Conservation (phyloP, 1,140 invertebrate genomes). For the Penaeus vannamei region DNA sequence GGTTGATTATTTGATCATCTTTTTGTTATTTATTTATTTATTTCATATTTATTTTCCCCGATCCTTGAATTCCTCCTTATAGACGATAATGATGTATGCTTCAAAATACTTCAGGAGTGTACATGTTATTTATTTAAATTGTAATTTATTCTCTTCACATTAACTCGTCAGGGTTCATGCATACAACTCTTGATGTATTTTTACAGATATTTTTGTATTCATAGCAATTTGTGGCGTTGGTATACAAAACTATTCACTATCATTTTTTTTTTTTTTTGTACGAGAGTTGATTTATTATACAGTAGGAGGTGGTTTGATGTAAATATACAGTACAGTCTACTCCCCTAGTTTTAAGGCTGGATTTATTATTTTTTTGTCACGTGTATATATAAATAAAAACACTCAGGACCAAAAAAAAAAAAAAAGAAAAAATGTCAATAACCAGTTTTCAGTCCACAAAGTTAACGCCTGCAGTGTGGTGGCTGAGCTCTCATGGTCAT, state of each 20-base stretch:
- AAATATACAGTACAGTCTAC: constrained; percentile 45
- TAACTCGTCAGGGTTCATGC: constrained; percentile 57
- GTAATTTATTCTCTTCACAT: constrained; percentile 37
- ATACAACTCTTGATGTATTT: constrained; percentile 48
- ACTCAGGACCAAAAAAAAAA: constrained; percentile 56
- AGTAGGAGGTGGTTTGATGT: constrained; percentile 58
- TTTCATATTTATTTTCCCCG: constrained; percentile 25
- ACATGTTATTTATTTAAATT: constrained; percentile 23
- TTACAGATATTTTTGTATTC: constrained; percentile 40
- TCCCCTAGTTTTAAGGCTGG: constrained; percentile 47
- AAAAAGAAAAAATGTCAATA: constrained; percentile 19
- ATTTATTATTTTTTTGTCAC: constrained; percentile 29
- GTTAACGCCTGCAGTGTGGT: background rate
- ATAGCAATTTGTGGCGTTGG: constrained; percentile 51
- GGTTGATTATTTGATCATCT: background rate
- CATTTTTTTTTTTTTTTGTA: constrained; percentile 45
- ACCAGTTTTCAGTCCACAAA: constrained; percentile 42
- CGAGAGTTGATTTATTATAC: constrained; percentile 49
- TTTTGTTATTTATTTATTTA: constrained; percentile 32
- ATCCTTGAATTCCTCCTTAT: background rate
- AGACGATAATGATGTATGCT: constrained; percentile 6
- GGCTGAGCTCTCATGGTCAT: background rate
- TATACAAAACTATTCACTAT: constrained; percentile 49
- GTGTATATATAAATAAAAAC: constrained; percentile 49
- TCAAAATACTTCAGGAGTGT: background rate